Percentiles rank a stretch among this genome's conserved stretches.
Evolutionary conservation across 1,140 invertebrate species (phyloP).

Genomic region (Eriosoma lanigerum): DNA sequence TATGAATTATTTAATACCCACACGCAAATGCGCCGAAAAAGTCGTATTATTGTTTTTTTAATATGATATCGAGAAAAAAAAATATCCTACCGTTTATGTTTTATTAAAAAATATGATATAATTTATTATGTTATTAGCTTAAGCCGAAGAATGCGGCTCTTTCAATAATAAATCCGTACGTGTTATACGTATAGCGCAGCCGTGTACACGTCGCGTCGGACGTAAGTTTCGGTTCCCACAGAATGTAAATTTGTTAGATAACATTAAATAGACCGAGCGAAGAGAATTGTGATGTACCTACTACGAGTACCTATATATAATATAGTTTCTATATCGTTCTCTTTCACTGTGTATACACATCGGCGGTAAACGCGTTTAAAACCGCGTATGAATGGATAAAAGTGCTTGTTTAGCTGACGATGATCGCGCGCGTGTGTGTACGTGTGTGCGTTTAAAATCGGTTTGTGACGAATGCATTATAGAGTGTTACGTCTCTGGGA

Average conservation of each 20-base stretch:
- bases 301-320: no score
- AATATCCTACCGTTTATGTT: background rate
- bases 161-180: conserved; percentile 13
- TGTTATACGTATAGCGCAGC: no score
- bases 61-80: background rate
- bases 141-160: background rate
- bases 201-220: background rate
- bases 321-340: no score
- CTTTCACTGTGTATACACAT: no score
- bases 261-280: background rate
- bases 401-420: background rate
- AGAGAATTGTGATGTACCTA: background rate
- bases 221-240: background rate
- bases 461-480: background rate
- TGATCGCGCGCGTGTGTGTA: background rate
- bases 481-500: background rate
- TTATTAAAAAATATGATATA: conserved; percentile 25
- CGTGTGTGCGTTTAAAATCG: background rate
- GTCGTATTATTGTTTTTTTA: background rate
- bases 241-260: conserved; percentile 19
- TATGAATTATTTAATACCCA: background rate
- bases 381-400: conserved; percentile 3
- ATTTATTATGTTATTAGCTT: background rate
- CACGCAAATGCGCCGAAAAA: conserved; percentile 6
- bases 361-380: no score